Base-by-base conservation (phyloP, 2,113 vertebrate genomes). In the Euleptes europaea region DNA sequence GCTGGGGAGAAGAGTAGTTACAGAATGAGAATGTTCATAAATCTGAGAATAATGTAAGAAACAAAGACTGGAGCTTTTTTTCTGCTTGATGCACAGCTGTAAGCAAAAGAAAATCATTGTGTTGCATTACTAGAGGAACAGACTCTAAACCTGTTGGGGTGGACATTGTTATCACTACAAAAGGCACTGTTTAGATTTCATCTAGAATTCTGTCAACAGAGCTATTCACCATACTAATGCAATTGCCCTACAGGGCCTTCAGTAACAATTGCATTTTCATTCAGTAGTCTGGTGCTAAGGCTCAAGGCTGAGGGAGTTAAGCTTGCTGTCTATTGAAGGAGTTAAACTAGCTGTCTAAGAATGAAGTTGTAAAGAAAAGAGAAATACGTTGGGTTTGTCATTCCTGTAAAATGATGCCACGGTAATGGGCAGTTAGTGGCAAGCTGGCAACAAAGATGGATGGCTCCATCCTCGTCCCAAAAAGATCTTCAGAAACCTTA, bases 211-310 rank as follows among this genome's bases (percentile, higher is more conserved):
- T 86, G 86, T 88, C 82, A 83, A 83, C 82, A 87, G 89, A 95
- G 90, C 51, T 74, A 38, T 78, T 92, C 91, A 80, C 80, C 4
- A 9, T 31, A 83, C 63, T 86, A 76, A 57, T 89, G 76, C 83
- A 91, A 90, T 92, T 91, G 86, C 80, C 80, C 85, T 91, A 82
- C 83, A 86, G 85, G 83, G 26, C 71, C 86, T 93, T 92, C 83
- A 31, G 1, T 89, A 86, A 88, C 78, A 91, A 92, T 87, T 93
- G 88, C 90, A 89, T 90, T 94, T 94, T 83, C 90, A 88, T 92
- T 89, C 90, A 83, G 21, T 87, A 82, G 78, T 74, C 49, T 94
- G 80, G 86, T 71, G 70, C 81, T 74, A 54, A 87, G 51, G 15
- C 42, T 93, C 38, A 84, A 85, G 66, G 60, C 74, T 85, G 71